Conservation (phyloP, 2,797 vertebrate species). For the Siniperca undulata region DNA sequence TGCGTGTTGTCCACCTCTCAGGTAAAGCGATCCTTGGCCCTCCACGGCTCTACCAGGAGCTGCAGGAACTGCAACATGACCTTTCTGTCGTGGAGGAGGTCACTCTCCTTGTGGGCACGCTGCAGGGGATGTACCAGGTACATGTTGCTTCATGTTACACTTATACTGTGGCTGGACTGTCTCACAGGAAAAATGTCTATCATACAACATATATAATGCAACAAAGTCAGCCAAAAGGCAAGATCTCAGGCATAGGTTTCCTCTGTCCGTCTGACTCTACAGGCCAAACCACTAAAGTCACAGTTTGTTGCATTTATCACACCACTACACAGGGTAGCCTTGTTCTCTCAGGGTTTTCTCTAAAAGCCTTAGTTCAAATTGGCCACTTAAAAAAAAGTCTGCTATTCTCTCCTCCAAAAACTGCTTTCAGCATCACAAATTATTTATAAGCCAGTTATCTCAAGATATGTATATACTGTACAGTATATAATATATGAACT, state of each 20-base stretch:
- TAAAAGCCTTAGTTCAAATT: slow-evolving; percentile 26
- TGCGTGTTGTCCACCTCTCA: slow-evolving; percentile 41
- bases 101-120: slow-evolving; percentile 92
- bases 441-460: slow-evolving; percentile 33
- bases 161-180: neutral
- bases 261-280: neutral
- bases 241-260: neutral
- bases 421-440: slow-evolving; percentile 35
- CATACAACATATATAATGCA: slow-evolving; percentile 12
- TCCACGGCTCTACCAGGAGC: slow-evolving; percentile 95
- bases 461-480: neutral
- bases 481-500: slow-evolving; percentile 24
- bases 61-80: slow-evolving; percentile 96
- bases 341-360: slow-evolving; percentile 21
- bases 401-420: slow-evolving; percentile 7
- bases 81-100: slow-evolving; percentile 95
- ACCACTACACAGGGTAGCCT: neutral
- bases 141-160: neutral
- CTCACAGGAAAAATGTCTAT: slow-evolving; percentile 4
- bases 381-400: slow-evolving; percentile 3
- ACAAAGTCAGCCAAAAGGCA: neutral
- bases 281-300: slow-evolving; percentile 8
- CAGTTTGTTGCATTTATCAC: slow-evolving; percentile 19
- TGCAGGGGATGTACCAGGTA: slow-evolving; percentile 97
- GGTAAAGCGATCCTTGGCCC: slow-evolving; percentile 93